Evolutionary conservation across 2,797 vertebrate genomes (phyloP), one percentile per base, ranked within the genome.

Genomic region (Platalea minor): DNA sequence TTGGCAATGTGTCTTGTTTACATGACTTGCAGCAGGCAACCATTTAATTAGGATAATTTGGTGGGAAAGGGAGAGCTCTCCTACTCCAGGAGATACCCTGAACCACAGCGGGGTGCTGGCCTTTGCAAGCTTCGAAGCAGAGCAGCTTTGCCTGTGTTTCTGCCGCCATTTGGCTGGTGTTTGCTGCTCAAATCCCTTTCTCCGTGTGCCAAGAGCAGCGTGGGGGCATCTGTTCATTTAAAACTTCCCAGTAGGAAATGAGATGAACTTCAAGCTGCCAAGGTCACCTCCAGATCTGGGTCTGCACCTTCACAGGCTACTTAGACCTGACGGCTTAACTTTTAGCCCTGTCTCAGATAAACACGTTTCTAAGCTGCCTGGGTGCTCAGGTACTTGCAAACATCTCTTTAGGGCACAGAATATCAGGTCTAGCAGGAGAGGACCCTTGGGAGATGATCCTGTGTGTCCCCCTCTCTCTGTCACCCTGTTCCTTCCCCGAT

Each of bases 131-230:
- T 33, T 31, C 0, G 1, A 53, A 19, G 33, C 53, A 74, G 59
- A 78, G 69, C 77, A 65, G 17, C 53, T 48, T 41, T 3, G 2
- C n/a, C 29, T 65, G 28, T 2, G 0, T 77, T 64, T 70, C 28
- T 79, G 43, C 17, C 56, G 24, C 8, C 3, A 0, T 26, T 7
- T 31, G 33, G 16, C 41, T 2, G 0, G 0, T 31, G 29, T 12
- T 28, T 35, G 18, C 57, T 33, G 39, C 64, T 65, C 33, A 33
- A 0, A 35, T 28, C 6, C 43, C 19, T 31, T 53, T 57, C 29
- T 69, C n/a, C 3, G 0, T 5, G 19, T 26, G n/a, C 5, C 37
- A 8, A 65, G 46, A 73, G 46, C 21, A 64, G 43, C 51, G 9
- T 0, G 0, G n/a, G 56, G 33, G 7, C 35, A 29, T 39, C 70